Evolutionary conservation across 2,113 vertebrate genomes (phyloP).

Genomic region (Nycticebus coucang): DNA sequence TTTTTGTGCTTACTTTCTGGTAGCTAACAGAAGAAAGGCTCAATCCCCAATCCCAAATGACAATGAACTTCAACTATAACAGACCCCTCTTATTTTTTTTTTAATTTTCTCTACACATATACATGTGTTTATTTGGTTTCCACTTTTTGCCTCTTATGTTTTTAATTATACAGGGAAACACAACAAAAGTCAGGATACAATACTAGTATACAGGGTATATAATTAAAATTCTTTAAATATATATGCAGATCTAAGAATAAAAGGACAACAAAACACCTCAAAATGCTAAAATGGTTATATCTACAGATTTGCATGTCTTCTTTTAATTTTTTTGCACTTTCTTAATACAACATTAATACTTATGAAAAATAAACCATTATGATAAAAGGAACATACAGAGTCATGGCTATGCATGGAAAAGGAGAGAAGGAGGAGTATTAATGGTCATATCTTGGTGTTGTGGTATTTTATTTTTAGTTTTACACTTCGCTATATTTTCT

Average conservation of each 20-base stretch:
- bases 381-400: constrained; percentile 57
- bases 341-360: constrained; percentile 44
- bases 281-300: constrained; percentile 14
- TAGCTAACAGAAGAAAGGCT: constrained; percentile 27
- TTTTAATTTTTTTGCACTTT: constrained; percentile 28
- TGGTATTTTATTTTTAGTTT: constrained; percentile 32
- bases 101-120: too few species aligned
- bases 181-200: not conserved
- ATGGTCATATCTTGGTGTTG: not conserved
- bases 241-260: not conserved
- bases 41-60: not conserved
- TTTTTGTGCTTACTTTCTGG: constrained; percentile 29
- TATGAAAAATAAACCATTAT: constrained; percentile 36
- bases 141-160: not conserved
- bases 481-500: constrained; percentile 25
- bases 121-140: too few species aligned
- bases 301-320: not conserved
- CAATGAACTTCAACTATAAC: not conserved
- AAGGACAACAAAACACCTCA: not conserved
- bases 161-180: constrained; percentile 48
- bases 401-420: not conserved
- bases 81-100: constrained; percentile 20
- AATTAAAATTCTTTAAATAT: constrained; percentile 48
- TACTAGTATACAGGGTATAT: not conserved
- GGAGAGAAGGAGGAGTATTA: constrained; percentile 18